phyloP scores from a whole-genome alignment of 92 coral and sea anemone species.

The Meandrina meandrites region DNA sequence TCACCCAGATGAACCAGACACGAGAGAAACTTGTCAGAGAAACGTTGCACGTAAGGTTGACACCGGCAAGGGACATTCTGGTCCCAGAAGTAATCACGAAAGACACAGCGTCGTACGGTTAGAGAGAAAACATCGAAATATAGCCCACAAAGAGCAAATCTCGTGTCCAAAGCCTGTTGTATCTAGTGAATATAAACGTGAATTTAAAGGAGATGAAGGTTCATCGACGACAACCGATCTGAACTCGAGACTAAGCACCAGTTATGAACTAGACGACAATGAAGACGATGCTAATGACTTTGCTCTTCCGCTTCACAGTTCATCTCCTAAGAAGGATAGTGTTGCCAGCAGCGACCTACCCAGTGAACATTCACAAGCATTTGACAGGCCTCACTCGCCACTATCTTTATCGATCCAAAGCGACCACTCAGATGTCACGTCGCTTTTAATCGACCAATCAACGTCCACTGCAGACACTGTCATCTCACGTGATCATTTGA shows the following conservation, averaged over 20 bases:
- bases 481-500: constrained; percentile 22
- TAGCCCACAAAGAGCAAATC: not conserved
- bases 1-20: constrained; percentile 1
- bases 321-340: constrained; percentile 74
- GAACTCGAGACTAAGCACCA: constrained; percentile 15
- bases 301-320: constrained; percentile 74
- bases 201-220: not conserved
- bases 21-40: not conserved
- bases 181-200: not conserved
- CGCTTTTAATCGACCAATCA: constrained; percentile 50
- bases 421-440: constrained; percentile 55
- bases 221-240: constrained; percentile 21
- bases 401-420: constrained; percentile 41
- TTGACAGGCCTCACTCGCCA: constrained; percentile 20
- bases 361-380: constrained; percentile 10
- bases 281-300: constrained; percentile 33
- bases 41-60: not conserved
- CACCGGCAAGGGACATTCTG: not conserved
- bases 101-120: not conserved
- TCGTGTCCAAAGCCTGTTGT: constrained; percentile 9
- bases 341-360: not conserved
- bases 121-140: not conserved
- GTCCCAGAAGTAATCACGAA: not conserved
- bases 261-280: constrained; percentile 20
- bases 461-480: constrained; percentile 39